These are phyloP conservation scores for Rhopalosiphum nymphaeae DNA, from an alignment of 2,888 invertebrate species.

Conservation along the genomic window DNA sequence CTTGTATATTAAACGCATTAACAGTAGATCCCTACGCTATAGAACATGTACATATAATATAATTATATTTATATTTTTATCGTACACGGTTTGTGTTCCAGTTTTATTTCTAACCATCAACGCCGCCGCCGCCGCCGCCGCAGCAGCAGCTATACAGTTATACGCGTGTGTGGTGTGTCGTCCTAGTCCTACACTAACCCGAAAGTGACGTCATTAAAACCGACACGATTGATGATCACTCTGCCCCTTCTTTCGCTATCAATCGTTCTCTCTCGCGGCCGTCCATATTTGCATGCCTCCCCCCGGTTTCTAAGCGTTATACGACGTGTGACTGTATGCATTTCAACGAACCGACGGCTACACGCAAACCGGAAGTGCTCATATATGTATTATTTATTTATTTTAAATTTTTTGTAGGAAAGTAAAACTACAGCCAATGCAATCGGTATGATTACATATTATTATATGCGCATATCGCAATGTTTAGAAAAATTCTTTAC, in stretches of 20 bases:
- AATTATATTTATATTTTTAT: slow-evolving; percentile 54
- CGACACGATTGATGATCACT: slow-evolving; percentile 16
- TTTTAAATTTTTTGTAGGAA: background rate
- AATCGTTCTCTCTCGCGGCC: background rate
- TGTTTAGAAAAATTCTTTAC: background rate
- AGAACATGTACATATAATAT: background rate
- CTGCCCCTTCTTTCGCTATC: background rate
- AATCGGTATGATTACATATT: background rate
- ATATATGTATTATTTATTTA: background rate
- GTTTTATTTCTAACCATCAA: slow-evolving; percentile 55
- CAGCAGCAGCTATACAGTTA: background rate
- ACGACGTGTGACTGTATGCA: slow-evolving; percentile 9
- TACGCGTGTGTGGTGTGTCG: background rate
- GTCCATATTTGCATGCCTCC: background rate
- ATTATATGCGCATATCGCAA: background rate
- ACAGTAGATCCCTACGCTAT: background rate
- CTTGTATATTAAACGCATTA: slow-evolving; percentile 12
- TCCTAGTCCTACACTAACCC: slow-evolving; percentile 19
- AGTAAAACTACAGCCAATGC: background rate
- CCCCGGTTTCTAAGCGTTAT: background rate
- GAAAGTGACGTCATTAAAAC: slow-evolving; percentile 32
- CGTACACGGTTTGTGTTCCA: slow-evolving; percentile 47
- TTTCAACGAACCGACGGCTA: background rate
- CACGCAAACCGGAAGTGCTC: background rate
- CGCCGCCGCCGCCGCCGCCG: background rate